phyloP scores from a whole-genome alignment of 2,113 vertebrate species.

The Plotosus lineatus region DNA sequence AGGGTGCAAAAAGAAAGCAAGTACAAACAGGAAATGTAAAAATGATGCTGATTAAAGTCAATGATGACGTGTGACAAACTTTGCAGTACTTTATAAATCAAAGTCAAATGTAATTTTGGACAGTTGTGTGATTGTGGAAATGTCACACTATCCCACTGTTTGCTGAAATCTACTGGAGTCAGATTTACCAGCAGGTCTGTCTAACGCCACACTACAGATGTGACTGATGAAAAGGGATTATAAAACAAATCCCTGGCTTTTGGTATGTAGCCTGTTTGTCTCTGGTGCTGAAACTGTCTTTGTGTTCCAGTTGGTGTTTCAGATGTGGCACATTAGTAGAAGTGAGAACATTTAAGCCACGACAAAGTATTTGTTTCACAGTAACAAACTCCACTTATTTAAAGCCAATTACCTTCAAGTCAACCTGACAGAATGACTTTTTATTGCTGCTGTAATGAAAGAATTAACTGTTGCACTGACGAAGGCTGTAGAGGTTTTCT shows the following conservation, averaged over 20 bases:
- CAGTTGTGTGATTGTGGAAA: not conserved
- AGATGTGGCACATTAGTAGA: not conserved
- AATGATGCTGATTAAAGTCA: not conserved
- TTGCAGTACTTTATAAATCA: not conserved
- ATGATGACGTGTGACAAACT: not conserved
- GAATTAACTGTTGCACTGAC: too few species aligned
- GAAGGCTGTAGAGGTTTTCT: too few species aligned
- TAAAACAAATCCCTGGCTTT: constrained; percentile 27
- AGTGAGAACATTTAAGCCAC: not conserved
- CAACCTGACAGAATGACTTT: not conserved
- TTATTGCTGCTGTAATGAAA: not conserved
- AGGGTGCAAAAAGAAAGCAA: not conserved
- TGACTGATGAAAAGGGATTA: constrained; percentile 27
- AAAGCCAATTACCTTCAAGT: not conserved
- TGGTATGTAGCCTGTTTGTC: constrained; percentile 2
- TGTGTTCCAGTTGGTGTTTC: constrained; percentile 49
- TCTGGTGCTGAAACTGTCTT: constrained; percentile 39
- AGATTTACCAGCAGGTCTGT: not conserved
- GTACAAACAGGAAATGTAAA: constrained; percentile 13
- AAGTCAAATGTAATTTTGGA: not conserved
- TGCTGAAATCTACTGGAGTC: not conserved
- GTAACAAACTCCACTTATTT: not conserved
- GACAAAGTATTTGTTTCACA: not conserved
- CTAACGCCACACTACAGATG: constrained; percentile 11
- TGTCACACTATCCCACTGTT: constrained; percentile 48